These are phyloP conservation scores for Heptranchias perlo DNA, from an alignment of 2,113 vertebrate species.

Conservation along the genomic window DNA sequence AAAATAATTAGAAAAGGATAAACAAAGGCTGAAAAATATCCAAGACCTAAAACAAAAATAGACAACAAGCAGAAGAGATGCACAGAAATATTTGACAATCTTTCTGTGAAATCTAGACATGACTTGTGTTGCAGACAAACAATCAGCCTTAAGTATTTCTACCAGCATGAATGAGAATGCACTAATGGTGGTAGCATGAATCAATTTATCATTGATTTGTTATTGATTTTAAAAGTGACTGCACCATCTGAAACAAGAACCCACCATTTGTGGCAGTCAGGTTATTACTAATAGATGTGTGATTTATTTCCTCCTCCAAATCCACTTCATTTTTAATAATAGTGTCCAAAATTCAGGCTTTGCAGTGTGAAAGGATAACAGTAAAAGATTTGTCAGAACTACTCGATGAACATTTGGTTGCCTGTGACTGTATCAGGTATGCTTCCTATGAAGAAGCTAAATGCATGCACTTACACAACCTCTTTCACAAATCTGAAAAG, in stretches of 20 bases:
- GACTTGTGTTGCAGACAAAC: neutral
- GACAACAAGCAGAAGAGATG: neutral
- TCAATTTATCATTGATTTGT: conserved; percentile 14
- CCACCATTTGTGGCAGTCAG: neutral
- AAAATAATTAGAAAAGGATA: neutral
- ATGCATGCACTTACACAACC: neutral
- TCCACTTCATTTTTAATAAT: neutral
- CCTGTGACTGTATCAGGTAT: neutral
- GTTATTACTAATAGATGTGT: neutral
- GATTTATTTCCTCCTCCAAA: neutral
- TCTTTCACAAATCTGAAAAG: neutral
- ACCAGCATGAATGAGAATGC: neutral
- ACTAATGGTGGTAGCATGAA: neutral
- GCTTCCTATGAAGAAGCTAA: neutral
- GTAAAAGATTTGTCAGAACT: neutral
- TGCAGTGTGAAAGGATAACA: neutral
- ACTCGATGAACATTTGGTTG: neutral
- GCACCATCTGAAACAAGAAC: neutral
- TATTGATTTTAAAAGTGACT: conserved; percentile 21
- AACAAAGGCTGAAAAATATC: neutral
- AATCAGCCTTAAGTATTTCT: neutral
- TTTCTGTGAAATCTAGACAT: neutral
- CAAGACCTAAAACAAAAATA: neutral
- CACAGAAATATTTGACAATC: neutral
- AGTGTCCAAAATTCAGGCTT: neutral